Conservation (phyloP, 2,888 invertebrate genomes). For the Ochropacha duplaris region DNA sequence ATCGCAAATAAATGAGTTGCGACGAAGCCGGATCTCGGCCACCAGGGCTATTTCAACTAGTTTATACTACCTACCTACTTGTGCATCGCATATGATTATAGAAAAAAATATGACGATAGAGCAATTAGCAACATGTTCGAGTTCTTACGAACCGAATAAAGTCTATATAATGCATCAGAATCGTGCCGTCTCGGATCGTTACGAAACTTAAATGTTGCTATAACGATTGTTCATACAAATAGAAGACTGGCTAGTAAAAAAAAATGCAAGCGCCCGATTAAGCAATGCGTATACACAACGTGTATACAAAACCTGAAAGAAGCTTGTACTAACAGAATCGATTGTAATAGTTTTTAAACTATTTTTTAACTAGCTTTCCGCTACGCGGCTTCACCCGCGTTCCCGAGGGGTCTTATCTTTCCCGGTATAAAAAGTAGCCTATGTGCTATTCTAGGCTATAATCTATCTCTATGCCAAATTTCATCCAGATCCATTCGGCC, state of each 20-base stretch:
- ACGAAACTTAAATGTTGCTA: slow-evolving; percentile 25
- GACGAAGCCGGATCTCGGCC: slow-evolving; percentile 9
- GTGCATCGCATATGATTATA: background rate
- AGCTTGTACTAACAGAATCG: slow-evolving; percentile 7
- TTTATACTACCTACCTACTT: background rate
- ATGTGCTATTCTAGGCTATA: no score
- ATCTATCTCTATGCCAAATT: no score
- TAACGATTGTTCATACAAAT: slow-evolving; percentile 26
- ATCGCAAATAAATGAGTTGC: slow-evolving; percentile 3
- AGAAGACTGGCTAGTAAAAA: slow-evolving; percentile 20
- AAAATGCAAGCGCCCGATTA: slow-evolving; percentile 19
- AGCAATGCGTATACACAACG: slow-evolving; percentile 13
- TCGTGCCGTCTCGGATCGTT: slow-evolving; percentile 8
- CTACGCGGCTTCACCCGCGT: no score
- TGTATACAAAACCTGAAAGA: no score
- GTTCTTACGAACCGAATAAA: background rate
- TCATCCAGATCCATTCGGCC: no score
- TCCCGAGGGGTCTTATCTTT: no score
- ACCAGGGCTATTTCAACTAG: background rate
- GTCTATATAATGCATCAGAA: background rate
- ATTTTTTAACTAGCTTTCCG: no score
- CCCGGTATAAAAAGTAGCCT: no score
- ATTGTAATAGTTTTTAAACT: no score
- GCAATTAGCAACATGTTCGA: background rate
- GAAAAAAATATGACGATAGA: background rate